A percentile compares a stretch with the other conserved stretches of the same genome.
phyloP scores from a whole-genome alignment of 1,140 invertebrate species.

The Palaemon carinicauda region DNA sequence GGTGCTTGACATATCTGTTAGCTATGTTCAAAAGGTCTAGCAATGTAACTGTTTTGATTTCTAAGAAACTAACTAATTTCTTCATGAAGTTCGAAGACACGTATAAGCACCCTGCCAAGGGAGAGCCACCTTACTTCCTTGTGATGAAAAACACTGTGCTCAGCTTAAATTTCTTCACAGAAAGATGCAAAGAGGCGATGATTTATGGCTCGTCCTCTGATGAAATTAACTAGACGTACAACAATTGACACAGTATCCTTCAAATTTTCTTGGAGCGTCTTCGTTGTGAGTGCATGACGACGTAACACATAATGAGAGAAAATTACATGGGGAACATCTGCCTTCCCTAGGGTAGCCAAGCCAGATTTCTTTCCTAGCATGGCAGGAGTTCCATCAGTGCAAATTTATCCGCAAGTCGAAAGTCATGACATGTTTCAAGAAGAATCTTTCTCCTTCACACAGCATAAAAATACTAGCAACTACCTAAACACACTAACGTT shows the following conservation, averaged over 20 bases:
- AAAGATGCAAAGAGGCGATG: too few relatives aligned
- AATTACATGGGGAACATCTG: background rate
- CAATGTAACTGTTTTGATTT: background rate
- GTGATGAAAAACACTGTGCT: background rate
- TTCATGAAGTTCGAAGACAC: background rate
- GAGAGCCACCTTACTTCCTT: background rate
- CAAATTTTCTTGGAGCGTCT: background rate
- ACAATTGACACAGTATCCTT: background rate
- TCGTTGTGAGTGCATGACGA: background rate
- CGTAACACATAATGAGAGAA: background rate
- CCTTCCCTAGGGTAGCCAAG: too few relatives aligned
- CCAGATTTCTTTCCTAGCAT: too few relatives aligned
- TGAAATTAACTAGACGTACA: background rate
- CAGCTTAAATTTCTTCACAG: background rate
- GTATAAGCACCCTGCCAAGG: background rate
- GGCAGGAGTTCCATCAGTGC: background rate
- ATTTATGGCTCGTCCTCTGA: background rate
- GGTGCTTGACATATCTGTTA: too few relatives aligned
- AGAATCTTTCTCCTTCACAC: too few relatives aligned
- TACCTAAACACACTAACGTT: too few relatives aligned
- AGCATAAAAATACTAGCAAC: too few relatives aligned
- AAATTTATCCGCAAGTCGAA: background rate
- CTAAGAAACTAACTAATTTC: background rate
- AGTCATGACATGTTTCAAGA: background rate
- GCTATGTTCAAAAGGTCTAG: background rate